These are phyloP conservation scores for Protobothrops mucrosquamatus DNA, from an alignment of 2,113 vertebrate genomes.

Conservation along the genomic window DNA sequence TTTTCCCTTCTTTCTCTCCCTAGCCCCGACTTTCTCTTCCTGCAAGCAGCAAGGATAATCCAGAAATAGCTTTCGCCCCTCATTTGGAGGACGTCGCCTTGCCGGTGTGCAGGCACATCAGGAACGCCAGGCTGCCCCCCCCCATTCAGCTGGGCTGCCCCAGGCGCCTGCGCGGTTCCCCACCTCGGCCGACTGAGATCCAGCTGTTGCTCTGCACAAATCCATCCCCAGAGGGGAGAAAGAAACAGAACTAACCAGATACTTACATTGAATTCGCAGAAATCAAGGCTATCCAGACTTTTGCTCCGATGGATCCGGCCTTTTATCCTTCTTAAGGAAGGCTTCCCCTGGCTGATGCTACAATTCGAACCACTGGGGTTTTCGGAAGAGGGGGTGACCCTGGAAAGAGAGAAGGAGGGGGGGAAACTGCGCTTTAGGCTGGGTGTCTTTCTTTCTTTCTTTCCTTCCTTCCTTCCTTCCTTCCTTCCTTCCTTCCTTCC, in stretches of 20 bases:
- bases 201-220: neutral
- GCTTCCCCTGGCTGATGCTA: conserved; percentile 89
- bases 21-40: neutral
- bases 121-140: too few species aligned
- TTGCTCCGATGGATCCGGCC: conserved; percentile 94
- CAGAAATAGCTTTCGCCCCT: neutral
- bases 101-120: too few species aligned
- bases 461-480: too few species aligned
- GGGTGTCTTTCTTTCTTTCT: neutral
- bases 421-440: conserved; percentile 1
- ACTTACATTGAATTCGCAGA: conserved; percentile 96
- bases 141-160: neutral
- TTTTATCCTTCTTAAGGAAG: conserved; percentile 94
- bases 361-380: conserved; percentile 86
- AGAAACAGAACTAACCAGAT: neutral
- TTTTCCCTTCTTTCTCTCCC: neutral
- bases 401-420: conserved; percentile 54
- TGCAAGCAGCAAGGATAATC: neutral
- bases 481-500: too few species aligned
- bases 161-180: neutral
- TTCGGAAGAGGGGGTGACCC: conserved; percentile 89
- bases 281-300: conserved; percentile 91
- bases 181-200: neutral
- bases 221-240: neutral
- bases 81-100: too few species aligned